phyloP scores from a whole-genome alignment of 2,797 vertebrate genomes.

The Rhadinocentrus ornatus region DNA sequence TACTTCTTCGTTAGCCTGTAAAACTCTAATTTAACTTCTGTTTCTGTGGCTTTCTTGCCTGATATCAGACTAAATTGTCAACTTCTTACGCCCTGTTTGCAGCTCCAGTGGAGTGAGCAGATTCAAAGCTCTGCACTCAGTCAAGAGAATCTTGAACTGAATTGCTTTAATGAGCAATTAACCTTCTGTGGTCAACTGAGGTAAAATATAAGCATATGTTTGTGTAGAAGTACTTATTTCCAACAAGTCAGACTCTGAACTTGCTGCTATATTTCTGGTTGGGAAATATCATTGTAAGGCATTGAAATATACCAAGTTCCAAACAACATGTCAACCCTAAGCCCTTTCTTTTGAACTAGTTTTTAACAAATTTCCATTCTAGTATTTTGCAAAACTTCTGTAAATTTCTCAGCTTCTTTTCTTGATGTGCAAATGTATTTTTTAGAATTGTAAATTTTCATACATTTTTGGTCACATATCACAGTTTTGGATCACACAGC shows the following conservation, averaged over 20 bases:
- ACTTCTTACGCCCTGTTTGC: neutral
- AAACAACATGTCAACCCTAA: neutral
- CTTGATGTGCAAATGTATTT: too few relatives aligned
- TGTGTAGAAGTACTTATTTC: slow-evolving; percentile 1
- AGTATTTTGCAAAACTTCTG: neutral
- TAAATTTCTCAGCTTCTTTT: too few relatives aligned
- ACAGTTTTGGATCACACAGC: neutral
- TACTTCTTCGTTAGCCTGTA: neutral
- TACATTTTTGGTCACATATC: neutral
- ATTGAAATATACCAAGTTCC: neutral
- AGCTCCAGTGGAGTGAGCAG: slow-evolving; percentile 2
- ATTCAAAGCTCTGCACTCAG: slow-evolving; percentile 16
- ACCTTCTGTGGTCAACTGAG: slow-evolving; percentile 1
- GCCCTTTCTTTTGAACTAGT: neutral
- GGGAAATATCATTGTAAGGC: neutral
- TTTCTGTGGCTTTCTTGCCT: neutral
- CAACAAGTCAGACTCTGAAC: neutral
- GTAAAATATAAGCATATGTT: neutral
- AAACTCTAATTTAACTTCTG: neutral
- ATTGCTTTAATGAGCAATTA: slow-evolving; percentile 16
- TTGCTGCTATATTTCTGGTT: neutral
- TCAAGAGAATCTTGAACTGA: neutral
- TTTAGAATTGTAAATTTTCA: neutral
- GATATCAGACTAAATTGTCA: slow-evolving; percentile 4
- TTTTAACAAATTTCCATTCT: neutral